Evolutionary conservation across 30 jellyfish, hydroid and myxozoan species (phyloP), one percentile per base, ranked within the genome.

Genomic region (Aurelia aurita): DNA sequence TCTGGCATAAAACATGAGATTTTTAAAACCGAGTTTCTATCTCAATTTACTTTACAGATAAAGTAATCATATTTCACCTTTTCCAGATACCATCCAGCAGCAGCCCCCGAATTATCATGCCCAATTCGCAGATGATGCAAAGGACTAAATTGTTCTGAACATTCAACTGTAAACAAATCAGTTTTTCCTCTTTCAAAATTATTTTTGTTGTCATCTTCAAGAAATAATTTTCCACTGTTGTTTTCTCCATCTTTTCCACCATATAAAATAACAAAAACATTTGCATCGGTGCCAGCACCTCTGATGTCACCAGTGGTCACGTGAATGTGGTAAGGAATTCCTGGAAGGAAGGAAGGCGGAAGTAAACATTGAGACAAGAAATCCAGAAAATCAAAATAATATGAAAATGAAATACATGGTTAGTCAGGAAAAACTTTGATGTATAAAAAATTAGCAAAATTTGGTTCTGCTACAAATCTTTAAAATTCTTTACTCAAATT

Each of bases 31-130:
- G 46, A 34, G 46, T 34, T 34, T 34, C 7, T 31, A 31, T 31
- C 1, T 31, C 43, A 31, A 31, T 31, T 3, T 2, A 31, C 2
- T 31, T 31, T 2, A 31, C 5, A 5, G 5, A 31, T 0, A 6
- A 5, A 5, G 2, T 12, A 58, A 55, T 0, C 3, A 34, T 10
- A 21, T 7, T 72, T 32, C 29, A 94, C 99, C 96, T 94, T 94
- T 58, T 94, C 99, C 16, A 94, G 88, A 68, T 83, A 72, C 99
- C 99, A 94, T 1, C 99, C 99, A 11, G 99, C 95, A 4, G 97
- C 97, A 21, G 92, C 70, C 3, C 99, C 99, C 18, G 95, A 63
- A 65, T 94, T 94, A 64, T 94, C 99, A 79, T 94, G 99, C 26
- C 99, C 99, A 34, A 94, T 84, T 20, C 97, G 74, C 35, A 94